A percentile compares a stretch with the other conserved stretches of the same genome.
Evolutionary conservation across 1,140 invertebrate genomes (phyloP).

Genomic region (Vanessa atalanta): DNA sequence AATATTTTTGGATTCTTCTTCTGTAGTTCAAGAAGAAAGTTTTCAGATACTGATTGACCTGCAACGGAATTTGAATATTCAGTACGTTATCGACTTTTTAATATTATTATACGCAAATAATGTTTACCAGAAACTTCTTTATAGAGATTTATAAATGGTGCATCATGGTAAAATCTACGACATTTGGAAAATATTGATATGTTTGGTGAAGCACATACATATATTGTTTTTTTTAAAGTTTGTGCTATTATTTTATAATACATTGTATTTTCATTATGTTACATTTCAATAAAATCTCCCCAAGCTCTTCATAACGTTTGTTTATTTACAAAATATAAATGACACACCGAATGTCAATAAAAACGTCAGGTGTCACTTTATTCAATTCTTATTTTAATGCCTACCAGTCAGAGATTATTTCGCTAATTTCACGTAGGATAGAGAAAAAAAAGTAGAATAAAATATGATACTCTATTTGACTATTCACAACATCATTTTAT

Average conservation of each 20-base stretch:
- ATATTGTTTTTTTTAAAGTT: background rate
- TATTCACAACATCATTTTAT: too few relatives aligned
- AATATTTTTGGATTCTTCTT: slow-evolving; percentile 59
- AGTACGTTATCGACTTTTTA: background rate
- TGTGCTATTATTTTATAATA: background rate
- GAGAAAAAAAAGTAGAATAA: too few relatives aligned
- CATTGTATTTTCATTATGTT: background rate
- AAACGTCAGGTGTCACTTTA: too few relatives aligned
- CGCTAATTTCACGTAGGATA: too few relatives aligned
- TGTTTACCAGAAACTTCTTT: background rate
- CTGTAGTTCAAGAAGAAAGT: slow-evolving; percentile 43
- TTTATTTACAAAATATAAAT: slow-evolving; percentile 1
- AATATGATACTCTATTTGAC: too few relatives aligned
- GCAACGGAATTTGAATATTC: slow-evolving; percentile 20
- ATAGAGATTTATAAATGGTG: background rate
- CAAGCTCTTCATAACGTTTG: background rate
- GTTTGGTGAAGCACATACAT: background rate
- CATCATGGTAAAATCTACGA: background rate
- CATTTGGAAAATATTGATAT: background rate
- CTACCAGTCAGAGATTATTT: too few relatives aligned
- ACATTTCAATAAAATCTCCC: background rate
- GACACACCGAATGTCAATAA: too few relatives aligned
- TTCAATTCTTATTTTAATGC: too few relatives aligned
- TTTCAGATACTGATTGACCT: slow-evolving; percentile 49
- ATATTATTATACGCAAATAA: background rate